phyloP scores from a whole-genome alignment of 2,888 invertebrate genomes.

The Ametastegia equiseti region DNA sequence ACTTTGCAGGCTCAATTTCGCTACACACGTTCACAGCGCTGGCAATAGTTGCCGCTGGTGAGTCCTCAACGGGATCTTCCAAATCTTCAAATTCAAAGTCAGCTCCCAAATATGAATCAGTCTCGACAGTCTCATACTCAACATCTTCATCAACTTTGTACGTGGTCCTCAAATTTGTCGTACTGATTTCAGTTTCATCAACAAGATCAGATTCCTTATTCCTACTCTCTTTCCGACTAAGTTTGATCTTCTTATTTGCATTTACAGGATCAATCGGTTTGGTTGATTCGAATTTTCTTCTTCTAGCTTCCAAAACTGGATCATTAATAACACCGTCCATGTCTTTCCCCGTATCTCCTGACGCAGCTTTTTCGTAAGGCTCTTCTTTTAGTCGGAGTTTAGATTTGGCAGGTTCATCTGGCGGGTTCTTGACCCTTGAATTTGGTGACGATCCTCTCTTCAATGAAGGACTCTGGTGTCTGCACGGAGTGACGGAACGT shows the following conservation, averaged over 20 bases:
- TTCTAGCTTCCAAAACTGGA: slow-evolving; percentile 77
- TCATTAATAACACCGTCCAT: slow-evolving; percentile 63
- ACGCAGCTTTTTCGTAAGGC: slow-evolving; percentile 51
- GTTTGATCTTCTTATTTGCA: slow-evolving; percentile 77
- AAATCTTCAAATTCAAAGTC: slow-evolving; percentile 57
- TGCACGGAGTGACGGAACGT: slow-evolving; percentile 61
- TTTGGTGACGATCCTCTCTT: slow-evolving; percentile 52
- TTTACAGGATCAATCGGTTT: slow-evolving; percentile 75
- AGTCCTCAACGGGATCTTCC: slow-evolving; percentile 55
- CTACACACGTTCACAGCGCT: slow-evolving; percentile 56
- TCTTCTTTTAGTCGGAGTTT: slow-evolving; percentile 55
- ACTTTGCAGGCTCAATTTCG: slow-evolving; percentile 63
- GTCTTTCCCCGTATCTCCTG: slow-evolving; percentile 5
- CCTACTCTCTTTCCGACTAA: slow-evolving; percentile 62
- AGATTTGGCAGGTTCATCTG: slow-evolving; percentile 47
- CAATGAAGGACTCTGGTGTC: slow-evolving; percentile 40
- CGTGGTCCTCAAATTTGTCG: slow-evolving; percentile 12
- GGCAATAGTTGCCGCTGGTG: slow-evolving; percentile 47
- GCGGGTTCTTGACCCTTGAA: slow-evolving; percentile 54
- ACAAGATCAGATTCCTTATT: slow-evolving; percentile 50
- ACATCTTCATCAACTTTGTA: slow-evolving; percentile 47
- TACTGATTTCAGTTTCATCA: slow-evolving; percentile 48
- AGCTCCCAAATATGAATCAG: slow-evolving; percentile 59
- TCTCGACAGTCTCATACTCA: slow-evolving; percentile 50
- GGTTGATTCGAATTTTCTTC: slow-evolving; percentile 77